Conservation (phyloP, 2,888 invertebrate genomes). For the Unio delphinus region DNA sequence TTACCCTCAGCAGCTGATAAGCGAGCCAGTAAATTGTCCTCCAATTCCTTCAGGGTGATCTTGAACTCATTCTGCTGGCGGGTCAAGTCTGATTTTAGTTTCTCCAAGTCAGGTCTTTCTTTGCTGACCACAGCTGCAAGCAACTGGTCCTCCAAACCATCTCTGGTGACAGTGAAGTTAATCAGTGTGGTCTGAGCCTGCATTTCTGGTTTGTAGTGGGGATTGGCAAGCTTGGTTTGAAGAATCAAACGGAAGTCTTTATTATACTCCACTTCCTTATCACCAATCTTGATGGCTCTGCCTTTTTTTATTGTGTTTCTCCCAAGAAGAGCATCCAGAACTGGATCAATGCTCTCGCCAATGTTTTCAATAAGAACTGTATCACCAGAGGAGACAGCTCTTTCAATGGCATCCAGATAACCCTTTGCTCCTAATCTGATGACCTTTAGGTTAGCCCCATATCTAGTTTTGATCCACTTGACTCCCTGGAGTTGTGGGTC, state of each 20-base stretch:
- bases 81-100: constrained; percentile 93
- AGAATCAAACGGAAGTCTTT: constrained; percentile 87
- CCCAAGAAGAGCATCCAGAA: constrained; percentile 90
- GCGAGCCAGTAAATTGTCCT: constrained; percentile 92
- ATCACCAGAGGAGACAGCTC: constrained; percentile 83
- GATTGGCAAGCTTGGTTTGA: constrained; percentile 96
- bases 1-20: constrained; percentile 94
- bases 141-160: constrained; percentile 95
- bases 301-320: constrained; percentile 94
- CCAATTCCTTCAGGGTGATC: constrained; percentile 91
- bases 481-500: constrained; percentile 92
- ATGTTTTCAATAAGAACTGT: constrained; percentile 94
- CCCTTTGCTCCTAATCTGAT: constrained; percentile 92
- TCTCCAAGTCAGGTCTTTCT: constrained; percentile 95
- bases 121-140: constrained; percentile 97
- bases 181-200: constrained; percentile 97
- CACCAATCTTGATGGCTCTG: constrained; percentile 95
- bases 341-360: constrained; percentile 92
- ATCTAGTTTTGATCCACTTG: constrained; percentile 97
- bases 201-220: constrained; percentile 98
- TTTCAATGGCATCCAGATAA: constrained; percentile 88
- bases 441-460: constrained; percentile 82
- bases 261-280: constrained; percentile 96
- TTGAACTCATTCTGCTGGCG: constrained; percentile 98
- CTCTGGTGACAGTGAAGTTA: constrained; percentile 96